These are phyloP conservation scores for Sinodicranocentrus sp. DNA, from an alignment of 2,888 invertebrate species.

Conservation along the genomic window DNA sequence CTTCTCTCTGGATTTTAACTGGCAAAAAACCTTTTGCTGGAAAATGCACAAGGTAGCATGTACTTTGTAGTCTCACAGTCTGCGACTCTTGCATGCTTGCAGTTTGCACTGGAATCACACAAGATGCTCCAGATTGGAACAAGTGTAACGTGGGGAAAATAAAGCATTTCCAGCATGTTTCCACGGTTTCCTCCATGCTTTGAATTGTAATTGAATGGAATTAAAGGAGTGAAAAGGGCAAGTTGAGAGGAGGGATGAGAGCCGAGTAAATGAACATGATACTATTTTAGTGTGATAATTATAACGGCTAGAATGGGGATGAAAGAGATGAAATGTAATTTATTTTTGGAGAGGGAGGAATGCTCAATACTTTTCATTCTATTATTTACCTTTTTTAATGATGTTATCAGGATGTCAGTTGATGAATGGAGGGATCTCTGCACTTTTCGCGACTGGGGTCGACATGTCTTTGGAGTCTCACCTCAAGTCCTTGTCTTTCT, in stretches of 20 bases:
- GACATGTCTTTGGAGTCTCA: slow-evolving; percentile 76
- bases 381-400: not conserved
- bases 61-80: too few species aligned
- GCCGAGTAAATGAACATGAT: not conserved
- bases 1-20: too few species aligned
- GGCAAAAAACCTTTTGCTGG: too few species aligned
- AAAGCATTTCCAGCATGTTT: slow-evolving; percentile 6
- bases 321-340: not conserved
- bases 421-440: slow-evolving; percentile 76
- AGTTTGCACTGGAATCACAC: too few species aligned
- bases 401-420: slow-evolving; percentile 74
- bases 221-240: not conserved
- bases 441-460: slow-evolving; percentile 75
- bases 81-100: too few species aligned
- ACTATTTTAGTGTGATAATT: not conserved
- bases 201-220: slow-evolving; percentile 14
- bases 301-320: not conserved
- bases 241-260: not conserved
- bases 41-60: too few species aligned
- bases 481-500: slow-evolving; percentile 76
- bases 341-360: not conserved
- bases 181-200: not conserved
- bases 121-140: too few species aligned
- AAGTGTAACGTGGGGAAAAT: not conserved
- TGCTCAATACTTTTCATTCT: too few species aligned